A percentile compares a stretch with the other conserved stretches of the same genome.
These are phyloP conservation scores for Drosophila emarginata DNA, from an alignment of 2,888 invertebrate species.

Conservation along the genomic window DNA sequence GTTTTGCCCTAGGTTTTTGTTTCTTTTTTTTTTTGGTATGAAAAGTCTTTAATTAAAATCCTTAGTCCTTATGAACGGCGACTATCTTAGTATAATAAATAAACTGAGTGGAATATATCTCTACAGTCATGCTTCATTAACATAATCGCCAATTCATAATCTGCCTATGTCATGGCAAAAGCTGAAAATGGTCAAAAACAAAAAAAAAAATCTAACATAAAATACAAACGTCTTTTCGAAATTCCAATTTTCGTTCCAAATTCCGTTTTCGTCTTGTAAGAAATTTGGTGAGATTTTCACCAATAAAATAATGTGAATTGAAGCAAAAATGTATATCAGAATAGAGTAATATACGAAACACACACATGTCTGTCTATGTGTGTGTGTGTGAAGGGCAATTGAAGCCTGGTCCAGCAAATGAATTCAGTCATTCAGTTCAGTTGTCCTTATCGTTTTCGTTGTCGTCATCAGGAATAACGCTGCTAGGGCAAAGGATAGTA, in stretches of 20 bases:
- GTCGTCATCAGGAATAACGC: neutral
- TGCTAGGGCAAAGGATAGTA: constrained; percentile 15
- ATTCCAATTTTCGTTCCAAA: neutral
- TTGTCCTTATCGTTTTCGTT: constrained; percentile 2
- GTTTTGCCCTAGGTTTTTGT: no score
- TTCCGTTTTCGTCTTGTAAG: neutral
- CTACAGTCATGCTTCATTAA: constrained; percentile 54
- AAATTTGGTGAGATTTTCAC: neutral
- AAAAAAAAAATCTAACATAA: neutral
- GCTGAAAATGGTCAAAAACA: constrained; percentile 12
- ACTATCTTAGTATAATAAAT: constrained; percentile 2
- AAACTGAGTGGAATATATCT: constrained; percentile 22
- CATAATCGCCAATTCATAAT: constrained; percentile 76
- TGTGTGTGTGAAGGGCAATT: constrained; percentile 35
- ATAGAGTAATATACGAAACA: constrained; percentile 23
- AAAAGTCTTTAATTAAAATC: constrained; percentile 67
- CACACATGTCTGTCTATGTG: constrained; percentile 24
- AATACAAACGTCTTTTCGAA: neutral
- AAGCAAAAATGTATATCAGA: neutral
- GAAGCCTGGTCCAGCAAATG: constrained; percentile 48
- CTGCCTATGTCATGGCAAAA: constrained; percentile 46
- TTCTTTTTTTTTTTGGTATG: neutral
- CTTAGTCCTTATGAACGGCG: neutral
- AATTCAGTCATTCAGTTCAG: constrained; percentile 37
- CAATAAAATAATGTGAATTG: neutral